Evolutionary conservation across 2,888 invertebrate species (phyloP), one percentile per base, ranked within the genome.

Genomic region (Drosophila pegasa): DNA sequence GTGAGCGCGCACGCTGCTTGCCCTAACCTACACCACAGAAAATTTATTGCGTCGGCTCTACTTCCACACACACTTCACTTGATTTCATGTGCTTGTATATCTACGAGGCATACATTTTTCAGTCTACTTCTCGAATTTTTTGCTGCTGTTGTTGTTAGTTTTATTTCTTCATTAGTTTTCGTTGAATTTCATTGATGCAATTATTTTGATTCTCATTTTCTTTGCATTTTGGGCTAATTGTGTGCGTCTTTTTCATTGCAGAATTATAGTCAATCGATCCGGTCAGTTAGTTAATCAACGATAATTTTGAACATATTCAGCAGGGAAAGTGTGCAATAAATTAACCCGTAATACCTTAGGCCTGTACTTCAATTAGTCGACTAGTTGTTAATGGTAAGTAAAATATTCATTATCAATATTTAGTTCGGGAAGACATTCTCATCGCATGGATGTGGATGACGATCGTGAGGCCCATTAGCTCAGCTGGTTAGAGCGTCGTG

Each of bases 401-500:
- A 2, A 14, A 14, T 14, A 18, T 41, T 50, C 40, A 25, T 14
- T 58, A 20, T 52, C 27, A 31, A 7, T 2, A 41, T 18, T 22
- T 10, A 40, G 4, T 35, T 8, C 18, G n/a, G 22, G 20, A n/a
- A 40, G 22, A 18, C 31, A 43, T 25, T 54, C 6, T 55, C n/a
- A 3, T 41, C 1, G 16, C 12, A 4, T 43, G 10, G n/a, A 35
- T 47, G 38, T 0, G 0, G 0, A 0, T 0, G 0, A 14, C 38
- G 47, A 50, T 48, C 47, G 27, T 31, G 10, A 10, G 92, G 92
- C 92, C 92, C 92, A 91, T 91, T 92, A 92, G 92, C 92, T 92
- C 92, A 92, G 92, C 88, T 92, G 92, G 92, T 91, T 92, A 92
- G 92, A 92, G 92, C 92, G 91, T 92, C 91, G 91, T 91, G 91